Percentiles rank a stretch among this genome's conserved stretches.
These are phyloP conservation scores for Epicampocera succincta DNA, from an alignment of 2,888 invertebrate genomes.

Conservation along the genomic window DNA sequence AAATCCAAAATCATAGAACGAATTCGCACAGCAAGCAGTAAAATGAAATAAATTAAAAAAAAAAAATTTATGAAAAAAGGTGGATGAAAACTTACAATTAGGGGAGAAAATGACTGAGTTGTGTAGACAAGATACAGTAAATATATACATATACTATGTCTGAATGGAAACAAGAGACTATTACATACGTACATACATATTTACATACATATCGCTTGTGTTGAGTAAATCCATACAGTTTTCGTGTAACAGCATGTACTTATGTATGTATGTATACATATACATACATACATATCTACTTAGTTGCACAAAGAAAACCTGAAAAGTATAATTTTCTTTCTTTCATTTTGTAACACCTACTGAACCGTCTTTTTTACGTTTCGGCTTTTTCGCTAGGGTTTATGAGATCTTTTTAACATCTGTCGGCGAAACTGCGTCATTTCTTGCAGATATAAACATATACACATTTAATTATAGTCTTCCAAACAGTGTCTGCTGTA, in stretches of 20 bases:
- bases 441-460: too few relatives aligned
- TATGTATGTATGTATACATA: too few relatives aligned
- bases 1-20: slow-evolving; percentile 19
- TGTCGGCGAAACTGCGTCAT: slow-evolving; percentile 48
- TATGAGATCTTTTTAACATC: slow-evolving; percentile 57
- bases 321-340: slow-evolving; percentile 33
- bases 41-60: slow-evolving; percentile 17
- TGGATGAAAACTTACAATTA: slow-evolving; percentile 60
- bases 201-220: not conserved
- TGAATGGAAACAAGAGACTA: too few relatives aligned
- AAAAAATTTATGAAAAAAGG: slow-evolving; percentile 41
- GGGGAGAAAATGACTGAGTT: slow-evolving; percentile 33
- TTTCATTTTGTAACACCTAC: slow-evolving; percentile 53
- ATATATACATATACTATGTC: too few relatives aligned
- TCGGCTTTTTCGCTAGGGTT: slow-evolving; percentile 37
- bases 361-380: slow-evolving; percentile 41
- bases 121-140: slow-evolving; percentile 8
- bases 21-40: not conserved
- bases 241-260: too few relatives aligned
- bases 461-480: too few relatives aligned
- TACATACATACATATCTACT: too few relatives aligned
- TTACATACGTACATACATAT: too few relatives aligned
- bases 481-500: too few relatives aligned
- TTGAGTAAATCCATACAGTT: too few relatives aligned
- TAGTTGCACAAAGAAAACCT: not conserved